A percentile compares a stretch with the other conserved stretches of the same genome.
phyloP scores from a whole-genome alignment of 2,888 invertebrate genomes.

The Pachydiplax longipennis region DNA sequence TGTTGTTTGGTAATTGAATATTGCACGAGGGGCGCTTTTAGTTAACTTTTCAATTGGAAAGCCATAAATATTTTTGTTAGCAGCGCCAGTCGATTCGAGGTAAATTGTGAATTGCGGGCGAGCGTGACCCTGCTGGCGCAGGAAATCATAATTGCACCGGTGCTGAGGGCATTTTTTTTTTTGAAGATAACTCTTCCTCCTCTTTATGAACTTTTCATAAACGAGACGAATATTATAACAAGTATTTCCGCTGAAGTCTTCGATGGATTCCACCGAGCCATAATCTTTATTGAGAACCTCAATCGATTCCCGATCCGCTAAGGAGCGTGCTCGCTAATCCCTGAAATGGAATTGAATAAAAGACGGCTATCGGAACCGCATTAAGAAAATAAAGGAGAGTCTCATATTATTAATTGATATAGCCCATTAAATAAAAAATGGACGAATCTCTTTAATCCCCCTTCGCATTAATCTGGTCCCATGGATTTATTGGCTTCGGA shows the following conservation, averaged over 20 bases:
- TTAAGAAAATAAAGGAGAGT: not conserved
- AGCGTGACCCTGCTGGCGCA: not conserved
- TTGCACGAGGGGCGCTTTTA: not conserved
- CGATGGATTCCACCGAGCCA: not conserved
- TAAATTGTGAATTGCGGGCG: not conserved
- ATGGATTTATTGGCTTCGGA: slow-evolving; percentile 22
- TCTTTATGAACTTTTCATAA: not conserved
- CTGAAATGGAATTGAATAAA: not conserved
- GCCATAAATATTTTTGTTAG: slow-evolving; percentile 1
- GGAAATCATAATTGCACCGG: not conserved
- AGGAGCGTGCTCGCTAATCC: not conserved
- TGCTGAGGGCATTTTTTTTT: not conserved
- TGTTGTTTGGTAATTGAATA: not conserved
- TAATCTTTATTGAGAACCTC: not conserved
- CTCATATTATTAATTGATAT: not conserved
- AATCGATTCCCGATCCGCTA: not conserved
- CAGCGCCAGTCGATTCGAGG: not conserved
- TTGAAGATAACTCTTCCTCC: not conserved
- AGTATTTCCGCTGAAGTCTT: not conserved
- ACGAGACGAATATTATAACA: not conserved
- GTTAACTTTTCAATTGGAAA: not conserved
- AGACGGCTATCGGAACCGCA: not conserved
- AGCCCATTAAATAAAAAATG: not conserved
- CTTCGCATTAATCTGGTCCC: not conserved
- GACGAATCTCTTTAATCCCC: not conserved